Conservation (phyloP, 2,797 vertebrate genomes). For the Darevskia mixta region DNA sequence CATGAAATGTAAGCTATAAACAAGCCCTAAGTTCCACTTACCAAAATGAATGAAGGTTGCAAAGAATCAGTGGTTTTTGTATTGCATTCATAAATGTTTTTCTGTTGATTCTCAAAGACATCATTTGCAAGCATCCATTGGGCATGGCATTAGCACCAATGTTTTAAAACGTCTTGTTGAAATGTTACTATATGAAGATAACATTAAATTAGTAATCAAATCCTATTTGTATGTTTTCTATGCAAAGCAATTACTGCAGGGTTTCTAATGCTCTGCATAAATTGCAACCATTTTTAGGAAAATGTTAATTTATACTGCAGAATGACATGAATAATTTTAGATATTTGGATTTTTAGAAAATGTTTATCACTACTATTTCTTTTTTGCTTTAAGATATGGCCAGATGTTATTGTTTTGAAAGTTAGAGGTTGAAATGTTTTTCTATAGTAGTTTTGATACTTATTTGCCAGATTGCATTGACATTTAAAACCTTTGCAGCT, state of each 20-base stretch:
- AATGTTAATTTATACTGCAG: constrained; percentile 32
- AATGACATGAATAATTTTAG: constrained; percentile 2
- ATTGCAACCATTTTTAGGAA: constrained; percentile 23
- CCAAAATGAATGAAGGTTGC: constrained; percentile 1
- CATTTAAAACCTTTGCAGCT: constrained; percentile 30
- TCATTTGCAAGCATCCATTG: neutral
- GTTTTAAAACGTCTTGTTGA: constrained; percentile 8
- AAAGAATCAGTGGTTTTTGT: neutral
- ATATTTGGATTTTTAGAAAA: constrained; percentile 33
- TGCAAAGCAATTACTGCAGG: constrained; percentile 25
- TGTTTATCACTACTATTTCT: constrained; percentile 35
- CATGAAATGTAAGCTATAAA: neutral
- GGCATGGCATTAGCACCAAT: neutral
- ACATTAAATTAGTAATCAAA: constrained; percentile 36
- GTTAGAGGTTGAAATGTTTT: constrained; percentile 32
- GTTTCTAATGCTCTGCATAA: constrained; percentile 9
- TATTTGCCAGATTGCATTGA: constrained; percentile 37
- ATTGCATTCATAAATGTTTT: neutral
- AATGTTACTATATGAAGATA: neutral
- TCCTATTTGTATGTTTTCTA: neutral
- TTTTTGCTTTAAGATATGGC: constrained; percentile 46
- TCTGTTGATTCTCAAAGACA: neutral
- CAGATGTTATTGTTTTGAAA: constrained; percentile 40
- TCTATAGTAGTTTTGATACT: constrained; percentile 41
- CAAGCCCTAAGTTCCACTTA: neutral